Conservation (phyloP, 2,888 invertebrate species). For the Corythucha ciliata region DNA sequence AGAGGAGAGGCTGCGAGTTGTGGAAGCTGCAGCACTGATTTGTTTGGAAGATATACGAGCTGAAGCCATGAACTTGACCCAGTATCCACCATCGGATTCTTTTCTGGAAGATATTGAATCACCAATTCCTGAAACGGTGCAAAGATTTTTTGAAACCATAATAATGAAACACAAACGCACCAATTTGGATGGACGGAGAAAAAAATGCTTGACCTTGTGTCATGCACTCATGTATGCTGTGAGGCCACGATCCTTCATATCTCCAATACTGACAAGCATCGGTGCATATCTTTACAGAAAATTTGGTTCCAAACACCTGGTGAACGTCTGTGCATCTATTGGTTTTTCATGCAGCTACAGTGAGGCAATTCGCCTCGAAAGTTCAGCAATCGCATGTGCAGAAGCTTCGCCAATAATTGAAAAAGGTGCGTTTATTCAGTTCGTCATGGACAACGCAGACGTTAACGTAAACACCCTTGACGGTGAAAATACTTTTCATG, state of each 20-base stretch:
- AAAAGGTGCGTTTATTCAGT: slow-evolving; percentile 27
- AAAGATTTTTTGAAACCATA: too few relatives aligned
- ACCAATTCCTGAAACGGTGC: too few relatives aligned
- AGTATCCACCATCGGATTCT: neutral
- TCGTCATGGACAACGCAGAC: slow-evolving; percentile 33
- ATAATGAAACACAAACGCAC: too few relatives aligned
- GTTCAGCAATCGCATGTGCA: slow-evolving; percentile 8
- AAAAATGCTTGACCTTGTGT: too few relatives aligned
- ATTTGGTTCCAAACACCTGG: slow-evolving; percentile 13
- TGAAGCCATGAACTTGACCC: too few relatives aligned
- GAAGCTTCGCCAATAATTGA: slow-evolving; percentile 2
- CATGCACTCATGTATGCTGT: too few relatives aligned
- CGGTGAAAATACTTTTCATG: slow-evolving; percentile 10
- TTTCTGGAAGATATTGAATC: neutral
- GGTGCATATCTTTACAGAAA: too few relatives aligned
- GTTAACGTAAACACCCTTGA: slow-evolving; percentile 25
- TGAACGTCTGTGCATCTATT: slow-evolving; percentile 12
- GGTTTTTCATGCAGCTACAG: slow-evolving; percentile 16
- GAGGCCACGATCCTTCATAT: too few relatives aligned
- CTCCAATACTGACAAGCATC: too few relatives aligned
- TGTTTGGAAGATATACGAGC: slow-evolving; percentile 1
- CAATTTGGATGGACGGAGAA: too few relatives aligned
- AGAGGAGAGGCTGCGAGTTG: neutral
- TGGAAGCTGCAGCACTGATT: slow-evolving; percentile 3
- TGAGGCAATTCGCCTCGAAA: slow-evolving; percentile 11